These are phyloP conservation scores for Ornithorhynchus anatinus DNA, from an alignment of 2,113 vertebrate species.

Conservation along the genomic window DNA sequence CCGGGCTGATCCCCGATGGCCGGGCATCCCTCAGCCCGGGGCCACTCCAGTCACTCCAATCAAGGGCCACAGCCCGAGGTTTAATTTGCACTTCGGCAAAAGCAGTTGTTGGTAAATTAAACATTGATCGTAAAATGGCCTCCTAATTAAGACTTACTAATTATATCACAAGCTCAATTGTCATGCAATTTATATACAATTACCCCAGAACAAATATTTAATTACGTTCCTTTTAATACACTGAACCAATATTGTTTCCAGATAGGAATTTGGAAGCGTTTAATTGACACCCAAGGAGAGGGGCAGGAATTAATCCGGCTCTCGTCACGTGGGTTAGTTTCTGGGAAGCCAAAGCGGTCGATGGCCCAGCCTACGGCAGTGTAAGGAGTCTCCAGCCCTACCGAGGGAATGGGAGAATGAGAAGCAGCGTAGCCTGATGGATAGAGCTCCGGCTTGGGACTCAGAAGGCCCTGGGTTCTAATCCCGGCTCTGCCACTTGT, in stretches of 20 bases:
- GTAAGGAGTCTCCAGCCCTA: too few relatives aligned
- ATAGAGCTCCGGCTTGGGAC: too few relatives aligned
- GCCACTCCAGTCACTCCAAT: too few relatives aligned
- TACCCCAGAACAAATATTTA: conserved; percentile 71
- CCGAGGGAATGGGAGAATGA: too few relatives aligned
- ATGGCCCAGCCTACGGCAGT: neutral
- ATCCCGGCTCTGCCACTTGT: too few relatives aligned
- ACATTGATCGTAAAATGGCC: conserved; percentile 50
- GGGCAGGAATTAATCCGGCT: conserved; percentile 48
- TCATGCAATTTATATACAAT: conserved; percentile 64
- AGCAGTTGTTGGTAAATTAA: conserved; percentile 65
- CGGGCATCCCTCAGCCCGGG: too few relatives aligned
- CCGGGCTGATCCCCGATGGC: too few relatives aligned
- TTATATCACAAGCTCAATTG: conserved; percentile 56
- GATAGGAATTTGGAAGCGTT: conserved; percentile 38
- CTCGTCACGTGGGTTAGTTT: neutral
- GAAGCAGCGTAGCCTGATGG: too few relatives aligned
- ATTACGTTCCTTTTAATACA: conserved; percentile 63
- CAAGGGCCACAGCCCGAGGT: conserved; percentile 24
- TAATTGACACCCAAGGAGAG: conserved; percentile 48
- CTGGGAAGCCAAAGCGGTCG: neutral
- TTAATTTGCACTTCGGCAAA: conserved; percentile 58
- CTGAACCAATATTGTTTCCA: conserved; percentile 56
- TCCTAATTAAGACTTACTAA: conserved; percentile 67
- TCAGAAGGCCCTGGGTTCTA: too few relatives aligned